Base-by-base conservation (phyloP, 2,113 vertebrate genomes). In the Tupaia tana region DNA sequence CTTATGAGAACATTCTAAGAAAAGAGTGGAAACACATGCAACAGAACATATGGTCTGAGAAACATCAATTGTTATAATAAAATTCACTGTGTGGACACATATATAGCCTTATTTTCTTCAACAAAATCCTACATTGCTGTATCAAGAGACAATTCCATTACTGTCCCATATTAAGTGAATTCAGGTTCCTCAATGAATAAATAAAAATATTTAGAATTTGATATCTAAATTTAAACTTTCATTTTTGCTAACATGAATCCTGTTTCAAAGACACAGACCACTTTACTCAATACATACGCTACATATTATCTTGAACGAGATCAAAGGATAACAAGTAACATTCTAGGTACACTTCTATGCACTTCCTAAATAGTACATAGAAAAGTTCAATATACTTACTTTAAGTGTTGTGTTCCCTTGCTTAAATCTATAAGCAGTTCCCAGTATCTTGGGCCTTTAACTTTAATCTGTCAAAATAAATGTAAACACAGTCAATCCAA, bases 401-500 rank as follows among this genome's bases (percentile, higher is more conserved):
- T 98, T 56, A 99, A 98, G 97, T 99, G 99, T 56, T 99, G 98
- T 0, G 98, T 98, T 97, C 99, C 99, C 97, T 99, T 99, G 98
- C 98, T 99, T 93, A 99, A 98, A 96, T 99, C 99, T 59, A 99
- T 99, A 10, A 99, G 97, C 71, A 99, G 98, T 94, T 99, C 99
- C 99, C 99, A 99, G 97, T 99, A 99, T n/a, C 99, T 98, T 3
- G 99, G 99, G 8, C 99, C 99, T 98, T 99, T 99, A 85, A 99
- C 99, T 98, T 99, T 99, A 95, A 99, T 99, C 99, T 99, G 98
- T 71, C 95, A 98, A 98, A 0, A 86, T 13, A 98, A 98, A 98
- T 19, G 29, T 71, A 74, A 94, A 93, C 9, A 88, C 1, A 67
- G 34, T 90, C 29, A 95, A 59, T 18, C 31, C 19, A 77, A 63